Conservation (phyloP, 2,113 vertebrate species). For the Odobenus rosmarus region DNA sequence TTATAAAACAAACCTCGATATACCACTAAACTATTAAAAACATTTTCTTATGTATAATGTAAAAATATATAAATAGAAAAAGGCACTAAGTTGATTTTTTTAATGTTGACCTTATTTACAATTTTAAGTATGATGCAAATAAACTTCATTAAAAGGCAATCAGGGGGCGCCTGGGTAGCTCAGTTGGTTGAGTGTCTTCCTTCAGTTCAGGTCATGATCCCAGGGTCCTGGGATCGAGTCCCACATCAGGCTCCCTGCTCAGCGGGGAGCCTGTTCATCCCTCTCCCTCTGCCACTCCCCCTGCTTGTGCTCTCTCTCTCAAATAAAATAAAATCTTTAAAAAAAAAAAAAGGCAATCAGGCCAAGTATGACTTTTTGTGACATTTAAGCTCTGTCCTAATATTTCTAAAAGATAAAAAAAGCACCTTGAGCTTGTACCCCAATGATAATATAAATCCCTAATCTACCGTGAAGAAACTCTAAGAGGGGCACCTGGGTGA, state of each 20-base stretch:
- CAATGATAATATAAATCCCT: not conserved
- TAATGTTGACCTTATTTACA: not conserved
- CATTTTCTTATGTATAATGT: not conserved
- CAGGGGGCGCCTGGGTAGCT: too few relatives aligned
- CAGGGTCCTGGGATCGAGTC: too few relatives aligned
- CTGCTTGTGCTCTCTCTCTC: too few relatives aligned
- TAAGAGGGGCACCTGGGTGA: not conserved
- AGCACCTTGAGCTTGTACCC: not conserved
- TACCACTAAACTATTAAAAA: not conserved
- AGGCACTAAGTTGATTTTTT: not conserved
- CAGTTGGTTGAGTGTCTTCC: too few relatives aligned
- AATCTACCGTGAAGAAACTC: not conserved
- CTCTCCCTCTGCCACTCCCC: too few relatives aligned
- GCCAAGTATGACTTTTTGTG: not conserved
- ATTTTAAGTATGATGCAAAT: slow-evolving; percentile 34
- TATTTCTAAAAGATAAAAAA: not conserved
- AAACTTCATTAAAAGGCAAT: not conserved
- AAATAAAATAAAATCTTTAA: too few relatives aligned
- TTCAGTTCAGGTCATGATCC: too few relatives aligned
- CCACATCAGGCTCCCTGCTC: too few relatives aligned
- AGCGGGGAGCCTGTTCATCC: too few relatives aligned
- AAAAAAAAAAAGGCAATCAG: not conserved
- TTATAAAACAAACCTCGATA: not conserved
- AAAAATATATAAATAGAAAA: slow-evolving; percentile 14
- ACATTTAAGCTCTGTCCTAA: not conserved